Evolutionary conservation across 2,113 vertebrate genomes (phyloP).

Genomic region (Australoheros scitulus): DNA sequence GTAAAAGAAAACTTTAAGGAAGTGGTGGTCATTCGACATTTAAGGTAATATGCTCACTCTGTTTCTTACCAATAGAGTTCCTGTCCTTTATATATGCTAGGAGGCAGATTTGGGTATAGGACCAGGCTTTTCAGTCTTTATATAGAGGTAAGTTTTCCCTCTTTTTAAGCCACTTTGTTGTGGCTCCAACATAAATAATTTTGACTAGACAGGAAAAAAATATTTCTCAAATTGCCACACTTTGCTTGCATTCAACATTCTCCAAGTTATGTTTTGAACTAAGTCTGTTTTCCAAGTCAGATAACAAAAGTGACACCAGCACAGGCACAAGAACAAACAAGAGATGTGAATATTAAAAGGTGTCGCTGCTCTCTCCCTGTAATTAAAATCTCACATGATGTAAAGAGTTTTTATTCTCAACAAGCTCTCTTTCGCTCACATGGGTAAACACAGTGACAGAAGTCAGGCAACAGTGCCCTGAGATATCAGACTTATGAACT

Average conservation of each 20-base stretch:
- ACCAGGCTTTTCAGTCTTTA: neutral
- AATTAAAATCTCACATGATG: conserved; percentile 33
- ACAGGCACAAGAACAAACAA: conserved; percentile 6
- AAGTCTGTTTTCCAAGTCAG: neutral
- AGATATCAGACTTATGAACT: conserved; percentile 71
- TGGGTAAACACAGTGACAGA: conserved; percentile 39
- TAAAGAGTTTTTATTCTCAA: conserved; percentile 37
- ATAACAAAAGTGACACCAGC: conserved; percentile 17
- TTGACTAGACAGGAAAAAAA: neutral
- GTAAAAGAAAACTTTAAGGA: conserved; percentile 11
- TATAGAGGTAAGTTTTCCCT: neutral
- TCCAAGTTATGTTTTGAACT: neutral
- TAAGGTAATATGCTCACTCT: neutral
- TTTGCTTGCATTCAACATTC: neutral
- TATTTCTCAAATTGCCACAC: neutral
- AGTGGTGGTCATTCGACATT: neutral
- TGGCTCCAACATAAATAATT: neutral
- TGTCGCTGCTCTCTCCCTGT: conserved; percentile 18
- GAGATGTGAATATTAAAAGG: neutral
- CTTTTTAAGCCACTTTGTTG: neutral
- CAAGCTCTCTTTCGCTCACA: conserved; percentile 27
- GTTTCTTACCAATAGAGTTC: neutral
- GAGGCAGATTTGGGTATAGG: neutral
- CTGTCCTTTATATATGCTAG: neutral
- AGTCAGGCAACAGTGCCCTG: conserved; percentile 57